Evolutionary conservation across 1,140 invertebrate species (phyloP), one percentile per base, ranked within the genome.

Genomic region (Myzus persicae): DNA sequence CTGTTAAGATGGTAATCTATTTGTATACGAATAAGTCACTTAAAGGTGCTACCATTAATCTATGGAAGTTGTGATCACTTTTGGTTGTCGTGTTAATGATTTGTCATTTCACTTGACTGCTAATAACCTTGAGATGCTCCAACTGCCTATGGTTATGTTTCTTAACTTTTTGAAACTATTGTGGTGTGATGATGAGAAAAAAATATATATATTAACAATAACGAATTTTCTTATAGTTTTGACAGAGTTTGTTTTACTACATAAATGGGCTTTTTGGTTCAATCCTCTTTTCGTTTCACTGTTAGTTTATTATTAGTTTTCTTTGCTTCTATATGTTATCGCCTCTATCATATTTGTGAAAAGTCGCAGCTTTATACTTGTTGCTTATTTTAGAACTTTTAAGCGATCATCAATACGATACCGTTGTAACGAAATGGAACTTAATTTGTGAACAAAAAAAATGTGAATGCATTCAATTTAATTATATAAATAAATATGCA

Each of bases 31-130:
- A 81, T 24, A 84, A 85, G 91, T 93, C 8, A 85, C 84, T 76
- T 93, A 24, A 93, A 93, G 26, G 36, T 93, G 36, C 81, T 54
- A 82, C 8, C 81, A 93, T 85, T 54, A 93, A 51, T 93, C 48
- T 51, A 85, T 54, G 36, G 40, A 54, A 93, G 36, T 85, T 54
- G 48, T 93, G 84, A 93, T 93, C 40, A 85, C 22, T 93, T 85
- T 91, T 85, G 2, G 36, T 4, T 26, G 81, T 85, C n/a, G 51
- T n/a, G 46, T 48, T 54, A 51, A 48, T 54, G 81, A 93, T 93
- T 93, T 93, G 36, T 38, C 36, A 85, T 93, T 85, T 93, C 31
- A 26, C 8, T 26, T 1, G 46, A n/a, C 26, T 51, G 24, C 20
- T 81, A 91, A 91, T 91, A 31, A 48, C 11, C 14, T 82, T 38